A percentile compares a stretch with the other conserved stretches of the same genome.
Conservation (phyloP, 2,888 invertebrate genomes). For the Tachina grossa region DNA sequence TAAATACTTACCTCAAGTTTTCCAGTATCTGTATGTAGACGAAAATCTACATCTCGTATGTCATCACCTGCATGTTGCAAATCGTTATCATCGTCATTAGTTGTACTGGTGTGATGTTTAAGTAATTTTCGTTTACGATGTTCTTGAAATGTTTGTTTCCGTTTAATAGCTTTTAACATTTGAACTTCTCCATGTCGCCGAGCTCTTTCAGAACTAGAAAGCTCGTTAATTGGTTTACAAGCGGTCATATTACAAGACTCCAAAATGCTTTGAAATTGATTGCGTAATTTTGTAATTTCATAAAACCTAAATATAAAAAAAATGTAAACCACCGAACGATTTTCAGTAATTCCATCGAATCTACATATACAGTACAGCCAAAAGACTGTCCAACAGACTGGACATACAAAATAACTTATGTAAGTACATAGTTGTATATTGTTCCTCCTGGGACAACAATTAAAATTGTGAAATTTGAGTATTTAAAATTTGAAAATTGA, state of each 20-base stretch:
- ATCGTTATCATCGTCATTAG: slow-evolving; percentile 81
- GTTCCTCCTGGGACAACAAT: no score
- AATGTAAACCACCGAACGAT: not conserved
- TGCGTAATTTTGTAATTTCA: slow-evolving; percentile 95
- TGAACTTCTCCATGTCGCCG: slow-evolving; percentile 95
- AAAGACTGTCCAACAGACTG: not conserved
- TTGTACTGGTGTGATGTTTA: slow-evolving; percentile 78
- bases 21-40: slow-evolving; percentile 89
- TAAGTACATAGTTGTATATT: no score
- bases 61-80: slow-evolving; percentile 85
- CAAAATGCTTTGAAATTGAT: slow-evolving; percentile 93
- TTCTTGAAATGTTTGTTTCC: slow-evolving; percentile 88
- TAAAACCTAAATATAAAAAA: slow-evolving; percentile 85
- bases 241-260: slow-evolving; percentile 87
- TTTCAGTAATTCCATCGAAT: not conserved
- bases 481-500: no score
- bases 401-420: no score
- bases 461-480: no score
- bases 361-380: not conserved
- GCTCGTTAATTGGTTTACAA: slow-evolving; percentile 83
- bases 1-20: slow-evolving; percentile 86
- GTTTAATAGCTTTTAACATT: slow-evolving; percentile 91
- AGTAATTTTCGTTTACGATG: slow-evolving; percentile 87
- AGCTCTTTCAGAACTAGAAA: slow-evolving; percentile 89
- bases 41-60: slow-evolving; percentile 93